Percentiles rank a stretch among this genome's conserved stretches.
Conservation (phyloP, 2,888 invertebrate genomes). For the Mythimna lalbum region DNA sequence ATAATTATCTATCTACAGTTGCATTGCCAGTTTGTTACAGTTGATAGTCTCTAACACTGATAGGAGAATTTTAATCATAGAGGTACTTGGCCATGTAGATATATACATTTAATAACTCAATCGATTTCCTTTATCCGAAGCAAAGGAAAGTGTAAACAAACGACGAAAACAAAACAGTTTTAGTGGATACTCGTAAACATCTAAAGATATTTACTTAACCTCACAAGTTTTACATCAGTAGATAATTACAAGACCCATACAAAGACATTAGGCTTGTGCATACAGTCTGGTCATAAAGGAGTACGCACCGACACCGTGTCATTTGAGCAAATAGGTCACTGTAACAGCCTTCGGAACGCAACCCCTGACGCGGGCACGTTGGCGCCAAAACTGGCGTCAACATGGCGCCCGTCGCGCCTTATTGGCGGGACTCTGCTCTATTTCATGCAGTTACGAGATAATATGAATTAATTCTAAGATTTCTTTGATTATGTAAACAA, state of each 20-base stretch:
- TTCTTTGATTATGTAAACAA: conserved; percentile 34
- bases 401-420: conserved; percentile 74
- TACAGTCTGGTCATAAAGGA: conserved; percentile 45
- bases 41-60: not conserved
- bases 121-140: not conserved
- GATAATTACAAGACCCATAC: conserved; percentile 44
- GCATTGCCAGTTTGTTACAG: not conserved
- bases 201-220: conserved; percentile 20
- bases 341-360: conserved; percentile 77
- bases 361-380: conserved; percentile 78
- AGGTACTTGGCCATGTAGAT: not conserved
- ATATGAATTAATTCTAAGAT: conserved; percentile 12
- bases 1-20: conserved; percentile 2
- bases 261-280: conserved; percentile 29
- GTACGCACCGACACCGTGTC: conserved; percentile 46
- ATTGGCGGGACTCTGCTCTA: conserved; percentile 70
- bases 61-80: conserved; percentile 5
- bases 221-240: conserved; percentile 30
- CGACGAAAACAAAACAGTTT: conserved; percentile 1
- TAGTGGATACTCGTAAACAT: not conserved
- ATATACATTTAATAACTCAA: not conserved
- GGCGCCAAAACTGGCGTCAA: conserved; percentile 86
- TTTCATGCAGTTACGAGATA: conserved; percentile 60
- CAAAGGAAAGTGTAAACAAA: not conserved
- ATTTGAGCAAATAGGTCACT: conserved; percentile 76